These are phyloP conservation scores for Scleropages formosus DNA, from an alignment of 2,797 vertebrate species.

Conservation along the genomic window DNA sequence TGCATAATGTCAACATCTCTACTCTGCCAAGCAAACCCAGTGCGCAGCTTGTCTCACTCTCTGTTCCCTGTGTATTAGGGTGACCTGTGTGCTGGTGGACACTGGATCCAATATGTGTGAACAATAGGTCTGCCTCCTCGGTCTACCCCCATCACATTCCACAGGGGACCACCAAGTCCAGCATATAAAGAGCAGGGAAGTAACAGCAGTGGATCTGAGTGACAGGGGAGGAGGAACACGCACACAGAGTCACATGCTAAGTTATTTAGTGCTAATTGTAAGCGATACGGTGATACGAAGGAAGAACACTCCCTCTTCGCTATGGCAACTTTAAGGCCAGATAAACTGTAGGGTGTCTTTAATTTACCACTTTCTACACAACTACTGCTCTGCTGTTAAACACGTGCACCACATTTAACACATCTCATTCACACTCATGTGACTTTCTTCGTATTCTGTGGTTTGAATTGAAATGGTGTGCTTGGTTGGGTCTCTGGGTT, in stretches of 20 bases:
- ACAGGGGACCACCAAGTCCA: constrained; percentile 87
- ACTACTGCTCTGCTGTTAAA: too few species aligned
- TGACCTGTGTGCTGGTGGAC: constrained; percentile 68
- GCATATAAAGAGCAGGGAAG: background rate
- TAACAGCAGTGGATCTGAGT: background rate
- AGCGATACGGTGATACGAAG: too few species aligned
- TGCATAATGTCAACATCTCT: constrained; percentile 34
- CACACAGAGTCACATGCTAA: constrained; percentile 4
- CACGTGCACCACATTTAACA: too few species aligned
- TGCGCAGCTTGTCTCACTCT: background rate
- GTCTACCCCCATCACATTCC: constrained; percentile 65
- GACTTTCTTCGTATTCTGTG: too few species aligned
- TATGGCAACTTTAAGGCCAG: background rate
- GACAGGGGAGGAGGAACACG: constrained; percentile 10
- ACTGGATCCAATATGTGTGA: constrained; percentile 78
- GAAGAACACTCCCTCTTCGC: too few species aligned
- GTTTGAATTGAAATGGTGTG: background rate
- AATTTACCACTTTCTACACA: too few species aligned
- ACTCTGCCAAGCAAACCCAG: constrained; percentile 54
- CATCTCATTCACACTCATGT: too few species aligned
- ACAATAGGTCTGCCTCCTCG: constrained; percentile 77
- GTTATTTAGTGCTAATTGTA: too few species aligned
- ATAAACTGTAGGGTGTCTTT: too few species aligned
- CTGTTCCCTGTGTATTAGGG: constrained; percentile 68
- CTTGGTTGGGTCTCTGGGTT: background rate